phyloP scores from a whole-genome alignment of 2,888 invertebrate species.

The Prosapia bicincta region DNA sequence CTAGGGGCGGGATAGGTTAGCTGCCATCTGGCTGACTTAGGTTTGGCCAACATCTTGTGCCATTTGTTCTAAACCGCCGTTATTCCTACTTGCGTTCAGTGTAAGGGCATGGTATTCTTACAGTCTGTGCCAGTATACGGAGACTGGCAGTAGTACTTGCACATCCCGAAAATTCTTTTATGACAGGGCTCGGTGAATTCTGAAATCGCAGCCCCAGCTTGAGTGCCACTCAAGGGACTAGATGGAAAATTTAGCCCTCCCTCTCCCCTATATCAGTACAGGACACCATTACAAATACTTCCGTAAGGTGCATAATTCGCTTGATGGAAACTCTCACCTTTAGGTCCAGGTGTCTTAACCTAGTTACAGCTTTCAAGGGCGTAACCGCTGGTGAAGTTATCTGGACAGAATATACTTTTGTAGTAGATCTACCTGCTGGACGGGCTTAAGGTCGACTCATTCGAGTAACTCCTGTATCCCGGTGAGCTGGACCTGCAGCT shows the following conservation, averaged over 20 bases:
- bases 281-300: conserved; percentile 36
- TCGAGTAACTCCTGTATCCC: neutral
- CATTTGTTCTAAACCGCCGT: too few species aligned
- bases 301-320: conserved; percentile 38
- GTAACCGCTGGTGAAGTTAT: conserved; percentile 11
- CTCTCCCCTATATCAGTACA: conserved; percentile 41
- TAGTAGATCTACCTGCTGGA: neutral
- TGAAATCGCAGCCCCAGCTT: conserved; percentile 30
- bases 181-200: neutral
- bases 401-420: too few species aligned
- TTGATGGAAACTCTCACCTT: conserved; percentile 3
- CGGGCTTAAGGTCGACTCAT: neutral
- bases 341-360: too few species aligned
- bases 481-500: neutral
- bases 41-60: too few species aligned
- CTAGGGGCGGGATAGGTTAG: too few species aligned
- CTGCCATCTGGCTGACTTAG: too few species aligned
- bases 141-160: neutral
- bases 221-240: conserved; percentile 32
- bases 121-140: conserved; percentile 3
- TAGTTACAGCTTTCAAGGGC: neutral
- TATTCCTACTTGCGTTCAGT: neutral
- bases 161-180: neutral
- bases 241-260: conserved; percentile 42
- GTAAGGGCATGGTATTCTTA: conserved; percentile 4